A percentile compares a stretch with the other conserved stretches of the same genome.
phyloP scores from a whole-genome alignment of 2,888 invertebrate species.

The Helicoverpa assulta region DNA sequence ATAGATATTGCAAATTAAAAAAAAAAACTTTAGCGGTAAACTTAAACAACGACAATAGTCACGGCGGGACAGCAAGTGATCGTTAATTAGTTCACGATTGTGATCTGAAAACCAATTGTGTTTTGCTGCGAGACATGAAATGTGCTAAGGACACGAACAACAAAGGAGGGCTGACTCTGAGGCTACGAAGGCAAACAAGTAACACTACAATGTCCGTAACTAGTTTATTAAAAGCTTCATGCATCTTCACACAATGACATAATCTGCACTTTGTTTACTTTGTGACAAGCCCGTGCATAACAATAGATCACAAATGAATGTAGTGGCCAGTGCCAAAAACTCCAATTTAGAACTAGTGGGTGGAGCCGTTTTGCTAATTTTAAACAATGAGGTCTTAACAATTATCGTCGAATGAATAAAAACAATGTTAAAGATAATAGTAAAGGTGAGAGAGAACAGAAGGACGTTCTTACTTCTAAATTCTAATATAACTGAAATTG shows the following conservation, averaged over 20 bases:
- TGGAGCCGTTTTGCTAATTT: constrained; percentile 59
- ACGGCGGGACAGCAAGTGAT: constrained; percentile 7
- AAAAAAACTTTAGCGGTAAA: not conserved
- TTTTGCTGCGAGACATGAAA: constrained; percentile 39
- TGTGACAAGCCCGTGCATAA: constrained; percentile 55
- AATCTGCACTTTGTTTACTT: constrained; percentile 53
- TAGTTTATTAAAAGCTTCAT: constrained; percentile 43
- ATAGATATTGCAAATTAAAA: too few relatives aligned
- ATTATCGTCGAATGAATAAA: constrained; percentile 40
- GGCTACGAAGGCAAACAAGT: constrained; percentile 41
- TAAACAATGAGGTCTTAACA: constrained; percentile 47
- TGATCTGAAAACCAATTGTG: constrained; percentile 46
- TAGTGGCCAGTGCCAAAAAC: constrained; percentile 67
- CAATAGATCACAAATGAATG: constrained; percentile 65
- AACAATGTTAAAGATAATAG: constrained; percentile 45
- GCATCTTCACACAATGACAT: constrained; percentile 37
- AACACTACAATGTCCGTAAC: constrained; percentile 23
- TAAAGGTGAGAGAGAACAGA: constrained; percentile 43
- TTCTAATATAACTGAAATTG: constrained; percentile 10
- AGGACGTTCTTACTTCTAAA: constrained; percentile 22
- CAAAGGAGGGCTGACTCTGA: constrained; percentile 20
- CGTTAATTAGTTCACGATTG: constrained; percentile 41
- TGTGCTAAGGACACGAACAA: constrained; percentile 36
- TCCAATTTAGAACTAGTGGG: constrained; percentile 64
- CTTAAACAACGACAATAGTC: not conserved